Evolutionary conservation across 92 coral and sea anemone genomes (phyloP), one percentile per base, ranked within the genome.

Genomic region (Paragorgia papillata): DNA sequence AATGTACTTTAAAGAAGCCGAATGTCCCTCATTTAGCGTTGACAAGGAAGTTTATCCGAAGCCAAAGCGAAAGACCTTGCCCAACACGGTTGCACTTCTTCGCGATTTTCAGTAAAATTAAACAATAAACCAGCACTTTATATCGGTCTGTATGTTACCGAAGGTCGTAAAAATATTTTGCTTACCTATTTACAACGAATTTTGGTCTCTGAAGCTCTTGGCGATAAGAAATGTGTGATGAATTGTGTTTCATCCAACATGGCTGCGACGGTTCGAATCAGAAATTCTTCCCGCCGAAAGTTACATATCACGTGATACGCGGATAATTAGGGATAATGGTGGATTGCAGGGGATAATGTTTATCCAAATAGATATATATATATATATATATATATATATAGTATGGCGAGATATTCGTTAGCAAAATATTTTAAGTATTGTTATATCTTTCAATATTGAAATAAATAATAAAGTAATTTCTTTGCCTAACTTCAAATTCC

Each of bases 261-360:
- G 78, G 78, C 78, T 71, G 78, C 78, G 50, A 55, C 78, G 63
- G 78, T 71, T 71, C 64, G 78, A 71, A 71, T 71, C 50, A 37
- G 51, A 71, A 55, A 30, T 71, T 71, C 78, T 91, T 94, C 97
- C 97, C 98, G 97, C 97, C 98, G 87, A 91, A 94, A 88, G 85
- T 59, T 75, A 67, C 69, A 28, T 44, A 66, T 91, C 98, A 91
- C 95, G 97, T 94, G 98, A 94, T 30, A 24, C 25, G 29, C 15
- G 28, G 68, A 83, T 51, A 17, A 3, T 5, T 6, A 3, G 21
- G 58, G 21, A 51, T 24, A 66, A 24, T 26, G 31, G 27, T 20
- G 73, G 73, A 22, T 43, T 3, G 2, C 9, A 21, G 22, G 59
- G 75, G 75, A 44, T 34, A 68, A 48, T 46, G 19, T 2, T n/a